phyloP scores from a whole-genome alignment of 2,113 vertebrate species.

The Mirza zaza region DNA sequence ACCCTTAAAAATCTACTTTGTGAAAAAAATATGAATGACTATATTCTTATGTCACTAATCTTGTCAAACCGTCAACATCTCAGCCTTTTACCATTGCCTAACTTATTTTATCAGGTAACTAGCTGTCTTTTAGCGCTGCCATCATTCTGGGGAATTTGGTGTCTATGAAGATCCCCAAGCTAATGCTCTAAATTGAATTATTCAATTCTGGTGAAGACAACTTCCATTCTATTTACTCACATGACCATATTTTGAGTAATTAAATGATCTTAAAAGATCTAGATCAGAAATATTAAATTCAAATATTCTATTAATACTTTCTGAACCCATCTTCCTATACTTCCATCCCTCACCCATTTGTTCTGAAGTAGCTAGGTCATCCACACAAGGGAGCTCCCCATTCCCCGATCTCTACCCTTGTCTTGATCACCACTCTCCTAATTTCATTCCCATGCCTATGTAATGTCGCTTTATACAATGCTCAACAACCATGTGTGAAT shows the following conservation, averaged over 20 bases:
- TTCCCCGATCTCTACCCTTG: background rate
- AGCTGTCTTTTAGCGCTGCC: background rate
- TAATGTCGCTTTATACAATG: background rate
- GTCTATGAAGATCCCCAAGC: background rate
- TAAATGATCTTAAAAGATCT: background rate
- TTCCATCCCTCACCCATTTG: background rate
- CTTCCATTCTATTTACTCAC: background rate
- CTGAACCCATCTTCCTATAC: background rate
- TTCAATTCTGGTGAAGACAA: background rate
- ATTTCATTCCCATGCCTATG: background rate
- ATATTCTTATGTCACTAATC: background rate
- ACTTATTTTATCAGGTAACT: background rate
- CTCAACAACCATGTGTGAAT: background rate
- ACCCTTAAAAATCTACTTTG: background rate
- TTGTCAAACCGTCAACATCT: background rate
- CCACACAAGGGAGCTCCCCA: rapidly evolving
- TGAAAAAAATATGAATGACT: background rate
- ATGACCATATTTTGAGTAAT: background rate
- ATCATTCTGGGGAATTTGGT: background rate
- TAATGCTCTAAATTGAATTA: background rate
- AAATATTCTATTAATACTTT: background rate
- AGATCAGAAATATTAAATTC: background rate
- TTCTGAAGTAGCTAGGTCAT: background rate
- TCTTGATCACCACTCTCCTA: background rate
- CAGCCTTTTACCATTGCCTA: background rate